phyloP scores from a whole-genome alignment of 2,888 invertebrate genomes.

The Cephus sareptanus region DNA sequence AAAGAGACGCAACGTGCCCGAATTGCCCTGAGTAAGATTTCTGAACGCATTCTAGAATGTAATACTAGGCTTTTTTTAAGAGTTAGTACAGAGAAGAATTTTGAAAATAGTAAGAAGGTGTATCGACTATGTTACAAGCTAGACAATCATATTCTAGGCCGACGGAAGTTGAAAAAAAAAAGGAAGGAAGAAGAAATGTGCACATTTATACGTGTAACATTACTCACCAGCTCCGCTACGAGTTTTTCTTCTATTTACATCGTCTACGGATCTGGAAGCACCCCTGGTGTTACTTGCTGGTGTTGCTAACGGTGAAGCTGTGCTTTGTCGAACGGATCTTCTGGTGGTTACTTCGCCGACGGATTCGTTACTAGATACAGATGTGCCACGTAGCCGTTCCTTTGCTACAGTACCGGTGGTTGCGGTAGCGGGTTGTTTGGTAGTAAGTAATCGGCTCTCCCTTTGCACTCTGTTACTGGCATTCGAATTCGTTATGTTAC shows the following conservation, averaged over 20 bases:
- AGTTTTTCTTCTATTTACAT: slow-evolving; percentile 63
- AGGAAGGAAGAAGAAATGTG: no score
- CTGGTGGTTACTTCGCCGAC: slow-evolving; percentile 59
- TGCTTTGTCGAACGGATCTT: slow-evolving; percentile 62
- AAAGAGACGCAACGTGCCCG: no score
- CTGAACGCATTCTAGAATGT: no score
- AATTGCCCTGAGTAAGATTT: no score
- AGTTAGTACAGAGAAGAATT: not conserved
- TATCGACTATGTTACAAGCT: no score
- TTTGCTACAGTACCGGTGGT: slow-evolving; percentile 50
- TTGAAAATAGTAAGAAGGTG: not conserved
- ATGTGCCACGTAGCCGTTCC: slow-evolving; percentile 60
- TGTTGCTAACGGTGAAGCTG: slow-evolving; percentile 61
- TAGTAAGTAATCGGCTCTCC: slow-evolving; percentile 60
- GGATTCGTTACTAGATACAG: slow-evolving; percentile 59
- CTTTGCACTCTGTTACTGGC: slow-evolving; percentile 60
- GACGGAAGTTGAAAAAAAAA: no score
- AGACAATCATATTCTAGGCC: no score
- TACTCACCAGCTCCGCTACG: slow-evolving; percentile 66
- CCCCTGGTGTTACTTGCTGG: slow-evolving; percentile 63
- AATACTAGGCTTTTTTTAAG: no score
- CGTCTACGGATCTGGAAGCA: slow-evolving; percentile 62
- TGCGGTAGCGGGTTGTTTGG: slow-evolving; percentile 50
- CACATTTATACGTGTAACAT: slow-evolving; percentile 6
- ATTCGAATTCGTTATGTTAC: slow-evolving; percentile 56